Percentiles rank a stretch among this genome's conserved stretches.
These are phyloP conservation scores for Drosophila obscura DNA, from an alignment of 1,140 invertebrate genomes.

Conservation along the genomic window DNA sequence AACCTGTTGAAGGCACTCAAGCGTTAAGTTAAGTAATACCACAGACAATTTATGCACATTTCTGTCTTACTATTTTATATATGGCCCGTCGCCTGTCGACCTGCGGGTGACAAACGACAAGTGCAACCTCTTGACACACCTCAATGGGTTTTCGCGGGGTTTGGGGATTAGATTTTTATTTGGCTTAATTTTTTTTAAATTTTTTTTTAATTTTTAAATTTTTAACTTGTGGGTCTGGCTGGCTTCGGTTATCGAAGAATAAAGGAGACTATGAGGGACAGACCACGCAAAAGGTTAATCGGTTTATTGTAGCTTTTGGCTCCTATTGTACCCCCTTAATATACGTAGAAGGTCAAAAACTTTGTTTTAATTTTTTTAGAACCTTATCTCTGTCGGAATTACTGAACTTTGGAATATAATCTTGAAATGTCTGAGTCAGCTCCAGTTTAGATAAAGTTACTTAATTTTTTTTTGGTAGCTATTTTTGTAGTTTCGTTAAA, in stretches of 20 bases:
- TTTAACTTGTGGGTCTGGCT: no score
- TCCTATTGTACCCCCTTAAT: no score
- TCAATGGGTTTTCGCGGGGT: slow-evolving; percentile 18
- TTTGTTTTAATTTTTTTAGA: not conserved
- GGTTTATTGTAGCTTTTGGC: no score
- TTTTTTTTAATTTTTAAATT: slow-evolving; percentile 29
- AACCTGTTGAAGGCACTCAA: slow-evolving; percentile 29
- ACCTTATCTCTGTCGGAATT: no score
- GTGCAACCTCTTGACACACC: slow-evolving; percentile 38
- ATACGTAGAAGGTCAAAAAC: slow-evolving; percentile 10
- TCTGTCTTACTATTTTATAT: slow-evolving; percentile 11
- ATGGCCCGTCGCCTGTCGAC: slow-evolving; percentile 13
- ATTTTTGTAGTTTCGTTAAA: not conserved
- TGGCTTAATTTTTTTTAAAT: slow-evolving; percentile 35
- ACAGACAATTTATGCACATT: slow-evolving; percentile 31
- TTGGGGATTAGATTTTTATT: slow-evolving; percentile 19
- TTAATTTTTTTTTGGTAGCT: slow-evolving; percentile 1
- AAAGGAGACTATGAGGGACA: no score
- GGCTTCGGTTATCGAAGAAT: no score
- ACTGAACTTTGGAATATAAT: slow-evolving; percentile 20
- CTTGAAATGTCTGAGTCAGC: not conserved
- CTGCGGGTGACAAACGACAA: slow-evolving; percentile 39
- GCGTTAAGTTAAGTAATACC: slow-evolving; percentile 47
- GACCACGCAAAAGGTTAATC: no score
- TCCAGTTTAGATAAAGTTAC: slow-evolving; percentile 21